phyloP scores from a whole-genome alignment of 2,113 vertebrate genomes.

The Telmatochromis sp. region DNA sequence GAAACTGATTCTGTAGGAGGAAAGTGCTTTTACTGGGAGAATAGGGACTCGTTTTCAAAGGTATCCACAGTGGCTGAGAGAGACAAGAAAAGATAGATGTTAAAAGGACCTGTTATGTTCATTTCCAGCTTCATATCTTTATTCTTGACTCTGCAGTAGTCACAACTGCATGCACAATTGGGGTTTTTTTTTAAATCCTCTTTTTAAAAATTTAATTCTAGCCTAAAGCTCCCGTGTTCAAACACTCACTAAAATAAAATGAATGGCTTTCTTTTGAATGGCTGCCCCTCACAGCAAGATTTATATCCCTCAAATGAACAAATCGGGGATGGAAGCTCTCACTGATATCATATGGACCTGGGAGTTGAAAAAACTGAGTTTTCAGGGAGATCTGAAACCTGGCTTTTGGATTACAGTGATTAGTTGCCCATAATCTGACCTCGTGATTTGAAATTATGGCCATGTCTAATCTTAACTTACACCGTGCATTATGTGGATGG shows the following conservation, averaged over 20 bases:
- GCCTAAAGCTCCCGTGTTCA: not conserved
- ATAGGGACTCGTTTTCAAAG: not conserved
- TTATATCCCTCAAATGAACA: not conserved
- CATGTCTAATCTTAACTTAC: fast-evolving
- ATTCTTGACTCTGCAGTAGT: not conserved
- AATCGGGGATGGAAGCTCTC: not conserved
- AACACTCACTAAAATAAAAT: not conserved
- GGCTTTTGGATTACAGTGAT: not conserved
- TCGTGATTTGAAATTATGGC: fast-evolving
- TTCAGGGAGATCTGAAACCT: not conserved
- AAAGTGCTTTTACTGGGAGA: not conserved
- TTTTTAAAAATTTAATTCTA: not conserved
- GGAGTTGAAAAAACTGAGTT: not conserved
- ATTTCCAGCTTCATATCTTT: not conserved
- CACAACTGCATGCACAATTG: not conserved
- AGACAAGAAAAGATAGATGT: not conserved
- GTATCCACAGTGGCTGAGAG: not conserved
- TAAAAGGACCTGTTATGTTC: not conserved
- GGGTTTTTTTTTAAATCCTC: fast-evolving
- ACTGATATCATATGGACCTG: not conserved
- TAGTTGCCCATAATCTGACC: not conserved
- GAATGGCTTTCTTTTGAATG: not conserved
- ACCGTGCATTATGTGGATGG: not conserved
- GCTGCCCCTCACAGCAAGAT: not conserved
- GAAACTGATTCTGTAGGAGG: not conserved